These are phyloP conservation scores for Distichodus sexfasciatus DNA, from an alignment of 2,797 vertebrate genomes.

Conservation along the genomic window DNA sequence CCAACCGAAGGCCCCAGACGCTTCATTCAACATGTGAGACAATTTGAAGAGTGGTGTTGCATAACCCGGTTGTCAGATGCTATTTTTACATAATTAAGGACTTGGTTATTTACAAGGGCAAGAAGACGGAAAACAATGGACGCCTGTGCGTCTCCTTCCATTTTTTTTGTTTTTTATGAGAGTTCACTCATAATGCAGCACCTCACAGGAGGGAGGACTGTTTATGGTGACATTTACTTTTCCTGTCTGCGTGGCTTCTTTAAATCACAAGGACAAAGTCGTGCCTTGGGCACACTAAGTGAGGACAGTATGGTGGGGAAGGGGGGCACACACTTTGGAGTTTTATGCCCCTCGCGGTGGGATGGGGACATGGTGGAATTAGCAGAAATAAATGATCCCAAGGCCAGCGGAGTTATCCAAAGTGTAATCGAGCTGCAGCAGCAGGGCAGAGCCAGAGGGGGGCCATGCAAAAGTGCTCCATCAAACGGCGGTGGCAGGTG, in stretches of 20 bases:
- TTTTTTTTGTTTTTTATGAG: conserved; percentile 17
- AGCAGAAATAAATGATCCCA: conserved; percentile 53
- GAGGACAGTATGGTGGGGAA: neutral
- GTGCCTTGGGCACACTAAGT: conserved; percentile 9
- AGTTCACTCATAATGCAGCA: conserved; percentile 13
- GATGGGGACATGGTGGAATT: conserved; percentile 41
- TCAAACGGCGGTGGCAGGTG: conserved; percentile 53
- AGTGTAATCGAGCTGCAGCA: conserved; percentile 42
- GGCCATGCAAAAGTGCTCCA: conserved; percentile 46
- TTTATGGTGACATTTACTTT: conserved; percentile 51
- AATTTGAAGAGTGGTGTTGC: too few species aligned
- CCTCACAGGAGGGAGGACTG: conserved; percentile 31
- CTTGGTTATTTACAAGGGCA: neutral
- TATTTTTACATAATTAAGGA: too few species aligned
- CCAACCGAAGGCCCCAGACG: too few species aligned
- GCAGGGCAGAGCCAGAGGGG: conserved; percentile 12
- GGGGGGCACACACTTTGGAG: conserved; percentile 26
- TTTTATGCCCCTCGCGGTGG: conserved; percentile 29
- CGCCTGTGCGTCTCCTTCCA: neutral
- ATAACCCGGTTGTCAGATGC: too few species aligned
- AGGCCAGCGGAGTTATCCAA: conserved; percentile 53
- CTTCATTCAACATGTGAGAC: too few species aligned
- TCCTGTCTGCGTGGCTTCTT: conserved; percentile 39
- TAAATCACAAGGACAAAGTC: conserved; percentile 44
- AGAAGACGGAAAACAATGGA: neutral